Conservation (phyloP, 2,797 vertebrate genomes). For the Hoplostethus atlanticus region DNA sequence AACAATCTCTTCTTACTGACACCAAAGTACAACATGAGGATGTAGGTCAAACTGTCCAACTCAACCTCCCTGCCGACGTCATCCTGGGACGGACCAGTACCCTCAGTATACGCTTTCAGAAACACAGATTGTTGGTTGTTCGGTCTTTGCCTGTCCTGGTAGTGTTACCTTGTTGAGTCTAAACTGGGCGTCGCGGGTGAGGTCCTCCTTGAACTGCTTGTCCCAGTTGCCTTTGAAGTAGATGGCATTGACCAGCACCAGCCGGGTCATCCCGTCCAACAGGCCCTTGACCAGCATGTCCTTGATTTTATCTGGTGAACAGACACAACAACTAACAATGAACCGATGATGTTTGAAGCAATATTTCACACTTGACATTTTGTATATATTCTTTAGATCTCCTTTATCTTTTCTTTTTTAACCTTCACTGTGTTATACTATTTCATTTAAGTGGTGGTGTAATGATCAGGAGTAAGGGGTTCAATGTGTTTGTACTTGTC, state of each 20-base stretch:
- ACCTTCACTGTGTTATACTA: no score
- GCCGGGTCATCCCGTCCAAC: slow-evolving; percentile 54
- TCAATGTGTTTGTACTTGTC: no score
- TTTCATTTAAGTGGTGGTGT: no score
- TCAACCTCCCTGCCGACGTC: no score
- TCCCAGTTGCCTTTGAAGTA: slow-evolving; percentile 85
- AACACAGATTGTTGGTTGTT: background rate
- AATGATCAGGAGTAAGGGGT: no score
- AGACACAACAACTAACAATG: background rate
- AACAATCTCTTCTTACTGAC: no score
- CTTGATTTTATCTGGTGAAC: slow-evolving; percentile 78
- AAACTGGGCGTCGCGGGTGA: slow-evolving; percentile 67
- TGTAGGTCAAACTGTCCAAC: no score
- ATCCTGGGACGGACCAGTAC: no score
- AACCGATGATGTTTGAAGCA: background rate
- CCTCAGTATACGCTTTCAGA: background rate
- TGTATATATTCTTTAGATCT: no score
- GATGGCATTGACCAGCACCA: slow-evolving; percentile 84
- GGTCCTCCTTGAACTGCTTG: slow-evolving; percentile 56
- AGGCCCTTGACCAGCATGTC: slow-evolving; percentile 58
- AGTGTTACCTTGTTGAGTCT: slow-evolving; percentile 77
- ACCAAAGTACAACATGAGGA: no score
- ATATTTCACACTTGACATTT: no score
- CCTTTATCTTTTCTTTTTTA: no score
- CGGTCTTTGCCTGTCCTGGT: background rate